These are phyloP conservation scores for Archilochus colubris DNA, from an alignment of 2,113 vertebrate species.

Conservation along the genomic window DNA sequence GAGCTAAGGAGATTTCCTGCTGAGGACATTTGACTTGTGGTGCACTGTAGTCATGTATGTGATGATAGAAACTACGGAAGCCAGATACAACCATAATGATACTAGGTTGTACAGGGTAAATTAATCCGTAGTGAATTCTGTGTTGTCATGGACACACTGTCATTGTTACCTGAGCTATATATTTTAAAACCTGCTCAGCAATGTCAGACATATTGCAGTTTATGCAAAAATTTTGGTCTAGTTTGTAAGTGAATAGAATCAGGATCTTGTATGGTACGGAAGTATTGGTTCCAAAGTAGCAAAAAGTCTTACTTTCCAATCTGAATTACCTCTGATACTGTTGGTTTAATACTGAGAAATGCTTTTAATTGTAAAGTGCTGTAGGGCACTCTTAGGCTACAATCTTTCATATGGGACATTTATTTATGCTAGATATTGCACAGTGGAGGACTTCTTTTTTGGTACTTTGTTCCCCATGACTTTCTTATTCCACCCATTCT, in stretches of 20 bases:
- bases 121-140: neutral
- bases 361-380: neutral
- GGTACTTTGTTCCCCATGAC: neutral
- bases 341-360: neutral
- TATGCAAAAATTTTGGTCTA: neutral
- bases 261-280: neutral
- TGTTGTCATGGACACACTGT: neutral
- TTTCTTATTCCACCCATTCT: slow-evolving; percentile 16
- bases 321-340: neutral
- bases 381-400: neutral
- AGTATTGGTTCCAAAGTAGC: neutral
- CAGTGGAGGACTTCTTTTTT: neutral
- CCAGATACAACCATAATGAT: neutral
- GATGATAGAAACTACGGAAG: neutral
- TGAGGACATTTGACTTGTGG: neutral
- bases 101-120: neutral
- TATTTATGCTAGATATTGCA: neutral
- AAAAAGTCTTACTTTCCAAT: neutral
- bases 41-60: neutral
- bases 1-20: neutral
- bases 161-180: neutral
- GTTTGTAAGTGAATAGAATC: neutral
- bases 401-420: neutral
- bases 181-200: neutral
- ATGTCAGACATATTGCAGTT: neutral